These are phyloP conservation scores for Corythoichthys intestinalis DNA, from an alignment of 2,113 vertebrate species.

Conservation along the genomic window DNA sequence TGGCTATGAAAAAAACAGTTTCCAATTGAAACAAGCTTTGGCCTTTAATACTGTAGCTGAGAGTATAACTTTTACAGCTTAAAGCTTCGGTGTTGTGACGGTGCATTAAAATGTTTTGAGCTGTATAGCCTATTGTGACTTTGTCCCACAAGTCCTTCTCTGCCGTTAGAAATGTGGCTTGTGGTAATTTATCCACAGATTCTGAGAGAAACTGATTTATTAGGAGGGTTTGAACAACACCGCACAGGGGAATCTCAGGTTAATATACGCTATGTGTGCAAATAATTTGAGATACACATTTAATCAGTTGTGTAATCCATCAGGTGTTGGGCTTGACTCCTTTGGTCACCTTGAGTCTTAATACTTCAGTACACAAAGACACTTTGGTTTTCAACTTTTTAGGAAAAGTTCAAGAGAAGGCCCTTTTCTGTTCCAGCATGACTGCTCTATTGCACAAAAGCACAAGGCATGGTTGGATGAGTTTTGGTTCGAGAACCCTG, in stretches of 20 bases:
- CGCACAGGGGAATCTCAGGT: conserved; percentile 19
- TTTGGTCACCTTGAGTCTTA: neutral
- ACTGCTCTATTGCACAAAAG: neutral
- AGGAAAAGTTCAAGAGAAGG: neutral
- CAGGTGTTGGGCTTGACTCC: neutral
- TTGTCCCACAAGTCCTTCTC: conserved; percentile 13
- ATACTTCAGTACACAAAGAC: neutral
- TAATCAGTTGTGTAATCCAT: neutral
- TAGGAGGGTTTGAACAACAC: conserved; percentile 16
- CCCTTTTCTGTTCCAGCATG: neutral
- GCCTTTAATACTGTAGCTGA: conserved; percentile 9
- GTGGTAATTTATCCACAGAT: conserved; percentile 44
- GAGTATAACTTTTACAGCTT: conserved; percentile 9
- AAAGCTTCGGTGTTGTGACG: neutral
- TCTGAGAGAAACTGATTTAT: conserved; percentile 32
- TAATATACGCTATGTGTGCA: neutral
- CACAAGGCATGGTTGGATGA: neutral
- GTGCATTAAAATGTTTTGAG: conserved; percentile 5
- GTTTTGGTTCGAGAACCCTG: neutral
- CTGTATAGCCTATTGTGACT: conserved; percentile 18
- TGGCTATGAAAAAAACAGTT: conserved; percentile 35
- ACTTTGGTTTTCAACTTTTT: neutral
- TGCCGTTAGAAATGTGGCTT: conserved; percentile 24
- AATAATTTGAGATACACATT: conserved; percentile 2
- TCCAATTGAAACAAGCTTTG: conserved; percentile 54